Percentiles rank a stretch among this genome's conserved stretches.
These are phyloP conservation scores for Ditula angustiorana DNA, from an alignment of 2,888 invertebrate species.

Conservation along the genomic window DNA sequence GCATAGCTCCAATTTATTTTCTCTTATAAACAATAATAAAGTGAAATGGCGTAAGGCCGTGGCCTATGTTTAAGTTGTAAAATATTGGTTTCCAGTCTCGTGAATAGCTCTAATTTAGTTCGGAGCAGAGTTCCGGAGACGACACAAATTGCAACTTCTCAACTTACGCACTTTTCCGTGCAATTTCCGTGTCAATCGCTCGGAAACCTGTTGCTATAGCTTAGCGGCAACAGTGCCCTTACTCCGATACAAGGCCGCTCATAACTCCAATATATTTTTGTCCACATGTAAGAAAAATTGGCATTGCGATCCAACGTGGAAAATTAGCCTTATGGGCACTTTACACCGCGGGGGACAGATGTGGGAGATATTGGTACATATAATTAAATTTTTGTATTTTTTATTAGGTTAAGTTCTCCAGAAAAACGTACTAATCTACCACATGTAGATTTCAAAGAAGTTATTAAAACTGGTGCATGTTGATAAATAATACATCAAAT, in stretches of 20 bases:
- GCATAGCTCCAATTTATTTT: conserved; percentile 29
- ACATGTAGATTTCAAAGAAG: no score
- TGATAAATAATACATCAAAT: no score
- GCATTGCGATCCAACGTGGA: no score
- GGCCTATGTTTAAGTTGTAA: conserved; percentile 36
- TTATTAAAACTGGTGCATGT: no score
- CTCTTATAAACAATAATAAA: conserved; percentile 13
- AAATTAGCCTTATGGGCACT: no score
- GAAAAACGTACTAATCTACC: no score
- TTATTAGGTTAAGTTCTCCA: no score
- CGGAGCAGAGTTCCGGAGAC: conserved; percentile 43
- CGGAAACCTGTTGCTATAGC: conserved; percentile 39
- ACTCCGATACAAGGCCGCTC: background rate
- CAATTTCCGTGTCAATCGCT: conserved; percentile 64
- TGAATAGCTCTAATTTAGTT: conserved; percentile 41
- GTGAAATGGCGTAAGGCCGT: conserved; percentile 14
- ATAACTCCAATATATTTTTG: no score
- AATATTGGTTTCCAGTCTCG: conserved; percentile 31
- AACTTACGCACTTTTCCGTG: conserved; percentile 62
- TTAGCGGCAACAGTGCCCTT: background rate
- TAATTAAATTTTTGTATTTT: no score
- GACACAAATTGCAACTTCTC: conserved; percentile 59
- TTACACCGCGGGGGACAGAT: no score
- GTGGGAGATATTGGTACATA: no score
- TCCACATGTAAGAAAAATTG: no score